Conservation (phyloP, 2,797 vertebrate genomes). For the Anniella stebbinsi region DNA sequence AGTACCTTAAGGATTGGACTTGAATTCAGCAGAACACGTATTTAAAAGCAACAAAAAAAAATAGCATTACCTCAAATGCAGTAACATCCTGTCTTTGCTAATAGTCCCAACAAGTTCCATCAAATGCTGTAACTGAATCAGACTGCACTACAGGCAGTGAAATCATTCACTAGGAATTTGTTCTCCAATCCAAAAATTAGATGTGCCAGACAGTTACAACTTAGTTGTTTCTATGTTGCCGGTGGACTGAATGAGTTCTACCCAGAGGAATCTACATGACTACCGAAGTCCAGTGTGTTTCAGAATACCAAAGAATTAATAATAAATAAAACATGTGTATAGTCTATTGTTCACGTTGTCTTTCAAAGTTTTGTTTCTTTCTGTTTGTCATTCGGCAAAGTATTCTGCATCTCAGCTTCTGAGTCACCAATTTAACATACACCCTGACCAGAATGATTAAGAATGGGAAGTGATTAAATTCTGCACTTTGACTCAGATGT, state of each 20-base stretch:
- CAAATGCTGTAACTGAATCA: slow-evolving; percentile 56
- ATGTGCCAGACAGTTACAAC: slow-evolving; percentile 48
- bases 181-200: slow-evolving; percentile 65
- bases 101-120: slow-evolving; percentile 67
- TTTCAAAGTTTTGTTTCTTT: slow-evolving; percentile 67
- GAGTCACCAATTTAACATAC: slow-evolving; percentile 86
- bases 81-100: slow-evolving; percentile 68
- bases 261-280: slow-evolving; percentile 55
- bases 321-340: slow-evolving; percentile 55
- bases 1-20: background rate
- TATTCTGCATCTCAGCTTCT: slow-evolving; percentile 84
- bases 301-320: slow-evolving; percentile 56
- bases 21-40: slow-evolving; percentile 37
- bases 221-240: slow-evolving; percentile 48
- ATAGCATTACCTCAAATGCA: slow-evolving; percentile 65
- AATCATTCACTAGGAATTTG: slow-evolving; percentile 61
- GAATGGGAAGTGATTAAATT: slow-evolving; percentile 83
- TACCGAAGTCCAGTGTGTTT: slow-evolving; percentile 63
- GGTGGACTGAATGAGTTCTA: slow-evolving; percentile 55
- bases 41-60: slow-evolving; percentile 2
- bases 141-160: slow-evolving; percentile 61
- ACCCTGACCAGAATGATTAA: slow-evolving; percentile 88
- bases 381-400: slow-evolving; percentile 78
- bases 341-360: background rate
- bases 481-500: slow-evolving; percentile 79